phyloP scores from a whole-genome alignment of 2,113 vertebrate species.

The Pelodiscus sinensis region DNA sequence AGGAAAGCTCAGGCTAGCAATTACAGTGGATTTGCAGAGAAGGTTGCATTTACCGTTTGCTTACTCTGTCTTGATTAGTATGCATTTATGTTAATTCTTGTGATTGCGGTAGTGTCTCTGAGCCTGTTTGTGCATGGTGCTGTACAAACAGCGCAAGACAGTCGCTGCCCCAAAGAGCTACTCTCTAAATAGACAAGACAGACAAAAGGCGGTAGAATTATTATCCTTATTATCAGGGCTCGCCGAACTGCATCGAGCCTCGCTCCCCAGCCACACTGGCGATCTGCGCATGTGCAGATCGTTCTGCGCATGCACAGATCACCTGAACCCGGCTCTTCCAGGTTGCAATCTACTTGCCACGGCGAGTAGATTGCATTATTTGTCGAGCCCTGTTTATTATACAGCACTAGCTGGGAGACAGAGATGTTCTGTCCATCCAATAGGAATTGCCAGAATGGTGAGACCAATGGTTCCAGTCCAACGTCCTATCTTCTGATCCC shows the following conservation, averaged over 20 bases:
- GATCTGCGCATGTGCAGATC: no score
- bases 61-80: neutral
- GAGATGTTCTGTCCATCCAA: neutral
- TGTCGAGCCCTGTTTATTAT: no score
- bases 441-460: neutral
- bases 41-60: neutral
- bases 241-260: no score
- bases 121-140: neutral
- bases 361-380: no score
- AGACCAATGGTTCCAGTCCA: neutral
- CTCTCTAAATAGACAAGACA: neutral
- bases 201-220: neutral
- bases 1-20: neutral
- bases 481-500: neutral
- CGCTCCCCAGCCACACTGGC: no score
- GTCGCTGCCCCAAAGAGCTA: neutral
- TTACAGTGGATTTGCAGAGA: neutral
- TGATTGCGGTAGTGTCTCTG: neutral
- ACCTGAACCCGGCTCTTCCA: no score
- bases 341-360: no score
- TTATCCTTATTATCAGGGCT: neutral
- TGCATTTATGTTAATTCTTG: neutral
- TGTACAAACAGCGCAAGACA: neutral
- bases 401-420: neutral
- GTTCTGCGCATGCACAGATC: no score